These are phyloP conservation scores for Lateolabrax maculatus DNA, from an alignment of 2,797 vertebrate species.

Conservation along the genomic window DNA sequence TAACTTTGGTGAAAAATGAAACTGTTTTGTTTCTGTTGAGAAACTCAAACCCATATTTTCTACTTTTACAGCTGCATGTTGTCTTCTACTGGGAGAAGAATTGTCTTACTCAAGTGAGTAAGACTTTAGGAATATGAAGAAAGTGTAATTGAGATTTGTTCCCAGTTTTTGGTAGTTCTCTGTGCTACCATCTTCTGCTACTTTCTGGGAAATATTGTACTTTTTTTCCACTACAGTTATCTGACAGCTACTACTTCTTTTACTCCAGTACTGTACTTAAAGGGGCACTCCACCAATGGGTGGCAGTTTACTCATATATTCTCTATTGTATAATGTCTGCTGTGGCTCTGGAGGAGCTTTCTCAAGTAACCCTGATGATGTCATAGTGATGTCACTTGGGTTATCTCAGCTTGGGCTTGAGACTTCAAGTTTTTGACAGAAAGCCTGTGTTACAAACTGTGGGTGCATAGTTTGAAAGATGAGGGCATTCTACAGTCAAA, in stretches of 20 bases:
- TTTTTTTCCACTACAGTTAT: background rate
- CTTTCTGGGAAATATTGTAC: background rate
- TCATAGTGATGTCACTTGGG: background rate
- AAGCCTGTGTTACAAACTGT: no score
- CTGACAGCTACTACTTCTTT: background rate
- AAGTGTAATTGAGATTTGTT: background rate
- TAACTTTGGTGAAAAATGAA: slow-evolving; percentile 17
- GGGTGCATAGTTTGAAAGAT: background rate
- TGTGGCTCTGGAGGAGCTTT: background rate
- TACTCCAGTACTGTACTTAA: background rate
- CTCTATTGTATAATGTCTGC: background rate
- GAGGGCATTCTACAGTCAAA: background rate
- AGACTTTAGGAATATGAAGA: background rate
- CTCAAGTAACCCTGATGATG: background rate
- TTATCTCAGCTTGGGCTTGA: background rate
- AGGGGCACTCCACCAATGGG: background rate
- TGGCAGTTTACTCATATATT: no score
- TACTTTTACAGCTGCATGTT: background rate
- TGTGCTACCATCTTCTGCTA: background rate
- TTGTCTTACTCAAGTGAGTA: background rate
- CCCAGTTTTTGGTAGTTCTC: background rate
- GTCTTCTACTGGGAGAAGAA: background rate
- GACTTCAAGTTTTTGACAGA: background rate
- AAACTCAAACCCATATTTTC: background rate
- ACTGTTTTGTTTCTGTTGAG: slow-evolving; percentile 5